Percentiles rank a stretch among this genome's conserved stretches.
Conservation (phyloP, 2,113 vertebrate genomes). For the Mormyrus iriodes region DNA sequence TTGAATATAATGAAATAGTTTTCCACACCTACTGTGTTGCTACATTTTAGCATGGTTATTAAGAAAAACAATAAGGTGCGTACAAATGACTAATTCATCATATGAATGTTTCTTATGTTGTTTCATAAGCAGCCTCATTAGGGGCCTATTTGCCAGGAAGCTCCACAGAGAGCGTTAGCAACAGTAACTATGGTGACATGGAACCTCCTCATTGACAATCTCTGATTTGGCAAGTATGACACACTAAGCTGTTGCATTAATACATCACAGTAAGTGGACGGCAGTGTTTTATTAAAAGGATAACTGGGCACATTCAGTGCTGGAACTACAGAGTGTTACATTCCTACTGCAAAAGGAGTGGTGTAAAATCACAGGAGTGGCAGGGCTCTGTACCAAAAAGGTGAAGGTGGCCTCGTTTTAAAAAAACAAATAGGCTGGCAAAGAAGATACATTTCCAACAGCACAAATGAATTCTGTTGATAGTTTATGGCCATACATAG, state of each 20-base stretch:
- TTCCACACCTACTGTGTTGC: constrained; percentile 3
- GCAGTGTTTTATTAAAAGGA: neutral
- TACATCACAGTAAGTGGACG: neutral
- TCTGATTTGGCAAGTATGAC: neutral
- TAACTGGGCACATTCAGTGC: neutral
- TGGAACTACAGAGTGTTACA: neutral
- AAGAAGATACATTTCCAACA: neutral
- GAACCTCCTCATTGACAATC: neutral
- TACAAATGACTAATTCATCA: neutral
- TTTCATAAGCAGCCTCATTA: neutral
- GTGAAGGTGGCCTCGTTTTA: neutral
- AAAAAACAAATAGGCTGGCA: neutral
- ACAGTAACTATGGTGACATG: constrained; percentile 17
- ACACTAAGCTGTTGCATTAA: neutral
- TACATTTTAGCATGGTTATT: neutral
- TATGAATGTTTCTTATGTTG: neutral
- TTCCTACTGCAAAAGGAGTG: neutral
- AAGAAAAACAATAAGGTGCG: neutral
- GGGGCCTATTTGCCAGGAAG: neutral
- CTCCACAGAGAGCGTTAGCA: neutral
- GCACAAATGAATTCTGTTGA: neutral
- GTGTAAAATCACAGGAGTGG: neutral
- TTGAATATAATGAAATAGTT: neutral
- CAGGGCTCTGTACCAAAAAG: neutral
- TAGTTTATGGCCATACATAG: neutral